Conservation (phyloP, 1,140 invertebrate species). For the Atta colombica region DNA sequence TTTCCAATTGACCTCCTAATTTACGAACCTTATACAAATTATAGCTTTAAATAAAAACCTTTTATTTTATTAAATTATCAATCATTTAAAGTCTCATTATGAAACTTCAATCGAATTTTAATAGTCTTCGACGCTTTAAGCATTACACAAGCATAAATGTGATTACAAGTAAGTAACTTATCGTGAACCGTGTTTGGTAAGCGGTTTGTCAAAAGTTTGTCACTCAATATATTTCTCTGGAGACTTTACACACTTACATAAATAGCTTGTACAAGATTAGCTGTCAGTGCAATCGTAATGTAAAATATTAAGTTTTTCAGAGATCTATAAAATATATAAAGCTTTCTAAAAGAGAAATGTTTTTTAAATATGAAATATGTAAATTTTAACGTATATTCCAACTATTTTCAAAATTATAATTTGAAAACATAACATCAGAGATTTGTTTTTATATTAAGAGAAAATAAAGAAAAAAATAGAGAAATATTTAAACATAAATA, state of each 20-base stretch:
- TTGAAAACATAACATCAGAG: too few relatives aligned
- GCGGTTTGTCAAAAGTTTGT: constrained; percentile 28
- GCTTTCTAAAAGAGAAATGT: not conserved
- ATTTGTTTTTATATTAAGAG: too few relatives aligned
- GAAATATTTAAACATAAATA: too few relatives aligned
- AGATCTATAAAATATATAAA: not conserved
- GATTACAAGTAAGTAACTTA: constrained; percentile 24
- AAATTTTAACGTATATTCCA: too few relatives aligned
- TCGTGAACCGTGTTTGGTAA: not conserved
- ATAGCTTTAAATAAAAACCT: constrained; percentile 2
- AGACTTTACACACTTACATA: not conserved
- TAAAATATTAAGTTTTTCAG: not conserved
- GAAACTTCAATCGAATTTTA: constrained; percentile 36
- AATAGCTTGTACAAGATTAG: not conserved
- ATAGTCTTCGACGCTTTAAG: constrained; percentile 1
- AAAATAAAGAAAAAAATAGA: too few relatives aligned
- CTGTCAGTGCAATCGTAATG: not conserved
- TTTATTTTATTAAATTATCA: constrained; percentile 24
- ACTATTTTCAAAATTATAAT: too few relatives aligned
- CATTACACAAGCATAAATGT: not conserved
- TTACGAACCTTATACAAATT: constrained; percentile 6
- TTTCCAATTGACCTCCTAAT: not conserved
- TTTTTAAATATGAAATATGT: too few relatives aligned
- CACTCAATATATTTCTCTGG: not conserved
- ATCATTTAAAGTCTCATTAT: constrained; percentile 41